These are phyloP conservation scores for Planococcus citri DNA, from an alignment of 1,140 invertebrate genomes.

Conservation along the genomic window DNA sequence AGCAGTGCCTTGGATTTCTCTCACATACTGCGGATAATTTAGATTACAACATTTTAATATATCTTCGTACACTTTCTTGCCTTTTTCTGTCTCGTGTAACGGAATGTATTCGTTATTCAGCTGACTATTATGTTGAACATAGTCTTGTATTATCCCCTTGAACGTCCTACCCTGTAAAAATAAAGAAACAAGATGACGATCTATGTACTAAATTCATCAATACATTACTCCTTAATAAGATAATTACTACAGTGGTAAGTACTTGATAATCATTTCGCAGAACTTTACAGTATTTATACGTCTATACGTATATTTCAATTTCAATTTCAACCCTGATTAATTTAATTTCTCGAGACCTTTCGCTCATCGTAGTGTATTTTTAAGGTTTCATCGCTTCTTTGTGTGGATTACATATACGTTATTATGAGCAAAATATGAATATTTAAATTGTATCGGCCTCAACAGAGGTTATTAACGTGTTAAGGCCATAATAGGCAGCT, in stretches of 20 bases:
- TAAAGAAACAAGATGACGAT: conserved; percentile 17
- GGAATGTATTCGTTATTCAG: conserved; percentile 55
- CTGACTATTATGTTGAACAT: conserved; percentile 44
- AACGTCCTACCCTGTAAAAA: conserved; percentile 60
- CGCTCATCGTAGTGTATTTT: background rate
- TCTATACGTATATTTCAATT: background rate
- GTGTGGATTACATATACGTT: too few relatives aligned
- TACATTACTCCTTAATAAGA: background rate
- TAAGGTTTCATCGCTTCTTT: too few relatives aligned
- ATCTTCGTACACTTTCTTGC: conserved; percentile 55
- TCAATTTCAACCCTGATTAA: background rate
- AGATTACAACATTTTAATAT: conserved; percentile 50
- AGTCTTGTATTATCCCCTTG: conserved; percentile 54
- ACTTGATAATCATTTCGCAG: too few relatives aligned
- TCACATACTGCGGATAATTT: conserved; percentile 66
- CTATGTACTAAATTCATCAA: background rate
- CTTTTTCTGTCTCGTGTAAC: conserved; percentile 52
- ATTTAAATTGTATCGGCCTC: background rate
- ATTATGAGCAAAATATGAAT: background rate
- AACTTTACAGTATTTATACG: too few relatives aligned
- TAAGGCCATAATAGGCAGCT: background rate
- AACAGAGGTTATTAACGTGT: background rate
- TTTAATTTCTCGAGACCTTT: background rate
- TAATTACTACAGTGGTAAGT: too few relatives aligned
- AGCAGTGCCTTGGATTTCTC: conserved; percentile 69